phyloP scores from a whole-genome alignment of 2,113 vertebrate species.

The Chinchilla lanigera region DNA sequence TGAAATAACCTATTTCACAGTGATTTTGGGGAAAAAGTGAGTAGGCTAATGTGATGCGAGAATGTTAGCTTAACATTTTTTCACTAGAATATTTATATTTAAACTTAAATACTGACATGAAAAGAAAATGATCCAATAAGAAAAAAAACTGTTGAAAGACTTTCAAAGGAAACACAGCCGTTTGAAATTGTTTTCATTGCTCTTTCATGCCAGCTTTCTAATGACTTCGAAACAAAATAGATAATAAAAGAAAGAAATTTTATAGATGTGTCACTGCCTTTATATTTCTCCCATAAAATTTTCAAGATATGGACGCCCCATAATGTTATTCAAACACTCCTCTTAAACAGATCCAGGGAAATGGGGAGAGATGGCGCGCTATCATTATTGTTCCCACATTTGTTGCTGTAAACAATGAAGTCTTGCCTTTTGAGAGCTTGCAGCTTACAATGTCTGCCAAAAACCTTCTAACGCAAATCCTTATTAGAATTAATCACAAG shows the following conservation, averaged over 20 bases:
- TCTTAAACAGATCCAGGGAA: slow-evolving; percentile 64
- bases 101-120: slow-evolving; percentile 59
- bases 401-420: slow-evolving; percentile 63
- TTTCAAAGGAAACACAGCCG: slow-evolving; percentile 65
- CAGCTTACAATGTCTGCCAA: neutral
- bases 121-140: slow-evolving; percentile 58
- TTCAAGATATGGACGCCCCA: slow-evolving; percentile 64
- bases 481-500: neutral
- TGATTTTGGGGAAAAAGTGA: neutral
- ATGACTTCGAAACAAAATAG: slow-evolving; percentile 70
- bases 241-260: slow-evolving; percentile 68
- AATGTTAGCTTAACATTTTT: slow-evolving; percentile 44
- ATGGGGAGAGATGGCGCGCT: slow-evolving; percentile 57
- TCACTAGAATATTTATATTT: slow-evolving; percentile 37
- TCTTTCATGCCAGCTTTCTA: slow-evolving; percentile 69
- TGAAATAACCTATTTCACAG: neutral
- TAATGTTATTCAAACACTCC: slow-evolving; percentile 51
- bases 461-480: neutral
- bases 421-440: neutral
- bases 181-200: slow-evolving; percentile 68
- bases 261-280: slow-evolving; percentile 20
- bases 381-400: slow-evolving; percentile 62
- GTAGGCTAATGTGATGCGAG: neutral
- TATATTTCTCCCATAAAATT: slow-evolving; percentile 69
- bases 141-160: slow-evolving; percentile 64